Base-by-base conservation (phyloP, 35 echinoderm and acorn worm genomes). In the Apostichopus californicus region DNA sequence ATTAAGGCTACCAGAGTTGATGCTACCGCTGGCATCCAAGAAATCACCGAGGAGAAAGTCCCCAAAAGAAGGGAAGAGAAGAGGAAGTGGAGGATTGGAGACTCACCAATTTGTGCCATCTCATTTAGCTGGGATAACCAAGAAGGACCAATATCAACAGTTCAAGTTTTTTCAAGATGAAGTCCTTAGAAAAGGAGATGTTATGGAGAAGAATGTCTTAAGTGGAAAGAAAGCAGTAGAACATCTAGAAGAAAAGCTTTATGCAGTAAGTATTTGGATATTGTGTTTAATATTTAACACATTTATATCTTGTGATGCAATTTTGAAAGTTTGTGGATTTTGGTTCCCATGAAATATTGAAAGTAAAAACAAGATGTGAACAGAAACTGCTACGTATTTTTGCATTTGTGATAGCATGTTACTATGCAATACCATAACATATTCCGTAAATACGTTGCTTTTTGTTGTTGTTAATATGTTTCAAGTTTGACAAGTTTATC, bases 91-190 rank as follows among this genome's bases (percentile, higher is more conserved):
- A 14, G 90, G 55, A 26, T 82, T 80, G 59, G 55, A 96, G 14
- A 98, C 83, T 55, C 94, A 96, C 55, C 90, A 94, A n/a, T 99
- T 99, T 92, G 58, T 96, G 0, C 85, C 94, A 55, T 93, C 92
- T 20, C 97, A 99, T 56, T 92, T 99, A 21, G 86, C 91, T 57
- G 97, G 93, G 18, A 94, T 99, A 6, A 99, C 97, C 1, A 99
- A 99, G 79, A 94, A 92, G 68, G 97, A 99, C 71, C 97, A 99
- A 73, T 96, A 95, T 28, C 79, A 94, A 21, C 86, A 94, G 57
- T 96, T 99, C 57, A 73, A 88, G 65, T 85, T 96, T 60, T 99
- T 99, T 92, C 93, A 99, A 79, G 94, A 93, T 60, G 64, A 94
- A 56, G 88, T 99, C 1, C 56, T 99, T 5, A 93, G 92, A 70